phyloP scores from a whole-genome alignment of 1,140 invertebrate genomes.

The Caenorhabditis brenneri region DNA sequence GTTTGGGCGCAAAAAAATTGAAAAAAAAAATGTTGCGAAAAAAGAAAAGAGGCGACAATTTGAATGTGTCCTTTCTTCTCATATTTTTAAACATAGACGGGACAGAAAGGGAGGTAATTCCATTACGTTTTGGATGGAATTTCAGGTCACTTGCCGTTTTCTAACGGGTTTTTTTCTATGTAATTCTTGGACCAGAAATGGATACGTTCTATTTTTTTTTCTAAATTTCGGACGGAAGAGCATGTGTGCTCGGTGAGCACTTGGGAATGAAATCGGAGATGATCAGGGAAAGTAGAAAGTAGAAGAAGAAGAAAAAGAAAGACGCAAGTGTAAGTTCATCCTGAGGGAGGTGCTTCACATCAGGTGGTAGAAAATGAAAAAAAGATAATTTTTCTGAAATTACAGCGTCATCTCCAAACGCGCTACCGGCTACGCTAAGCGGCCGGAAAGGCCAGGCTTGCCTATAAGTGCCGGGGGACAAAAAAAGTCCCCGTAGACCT shows the following conservation, averaged over 20 bases:
- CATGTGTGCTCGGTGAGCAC: neutral
- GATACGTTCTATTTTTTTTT: constrained; percentile 21
- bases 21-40: neutral
- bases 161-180: too few relatives aligned
- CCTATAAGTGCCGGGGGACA: too few relatives aligned
- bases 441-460: too few relatives aligned
- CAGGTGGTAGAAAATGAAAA: too few relatives aligned
- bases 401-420: too few relatives aligned
- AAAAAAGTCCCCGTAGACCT: too few relatives aligned
- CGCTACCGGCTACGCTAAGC: too few relatives aligned
- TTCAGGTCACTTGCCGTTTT: too few relatives aligned
- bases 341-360: too few relatives aligned
- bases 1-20: neutral
- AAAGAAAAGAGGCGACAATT: neutral
- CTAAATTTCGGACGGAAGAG: neutral
- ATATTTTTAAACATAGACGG: neutral
- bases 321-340: neutral
- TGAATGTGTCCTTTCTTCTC: neutral
- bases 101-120: neutral
- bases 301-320: neutral
- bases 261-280: neutral
- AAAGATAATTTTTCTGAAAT: too few relatives aligned
- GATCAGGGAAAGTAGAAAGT: neutral
- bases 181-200: neutral
- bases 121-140: constrained; percentile 4